A percentile compares a stretch with the other conserved stretches of the same genome.
These are phyloP conservation scores for Eilema griseolum DNA, from an alignment of 2,888 invertebrate genomes.

Conservation along the genomic window DNA sequence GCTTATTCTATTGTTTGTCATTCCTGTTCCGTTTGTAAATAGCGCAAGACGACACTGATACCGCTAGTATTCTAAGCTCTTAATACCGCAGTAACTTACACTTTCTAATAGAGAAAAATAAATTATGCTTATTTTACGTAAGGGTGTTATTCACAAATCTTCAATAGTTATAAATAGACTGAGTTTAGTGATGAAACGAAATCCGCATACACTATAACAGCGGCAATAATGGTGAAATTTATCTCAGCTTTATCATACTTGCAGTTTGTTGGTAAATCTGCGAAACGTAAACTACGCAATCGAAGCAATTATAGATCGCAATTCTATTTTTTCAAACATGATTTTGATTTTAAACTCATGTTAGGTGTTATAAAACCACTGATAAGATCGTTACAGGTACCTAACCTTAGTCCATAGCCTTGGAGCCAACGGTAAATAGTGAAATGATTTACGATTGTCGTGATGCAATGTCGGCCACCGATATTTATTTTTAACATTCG, in stretches of 20 bases:
- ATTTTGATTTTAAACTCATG: slow-evolving; percentile 7
- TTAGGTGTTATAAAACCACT: slow-evolving; percentile 41
- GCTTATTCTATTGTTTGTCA: too few species aligned
- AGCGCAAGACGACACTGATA: neutral
- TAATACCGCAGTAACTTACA: neutral
- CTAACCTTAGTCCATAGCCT: slow-evolving; percentile 70
- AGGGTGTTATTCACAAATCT: neutral
- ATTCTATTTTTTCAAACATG: neutral
- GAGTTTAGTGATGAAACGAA: neutral
- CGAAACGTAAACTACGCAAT: slow-evolving; percentile 3
- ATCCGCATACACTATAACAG: neutral
- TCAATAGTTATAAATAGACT: neutral
- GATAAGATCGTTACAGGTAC: slow-evolving; percentile 60
- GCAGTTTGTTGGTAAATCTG: neutral
- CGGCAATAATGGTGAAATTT: neutral
- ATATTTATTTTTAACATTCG: slow-evolving; percentile 35
- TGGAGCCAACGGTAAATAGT: slow-evolving; percentile 56
- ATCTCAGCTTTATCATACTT: neutral
- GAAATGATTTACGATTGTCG: slow-evolving; percentile 62
- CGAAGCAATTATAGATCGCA: neutral
- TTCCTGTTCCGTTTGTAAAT: neutral
- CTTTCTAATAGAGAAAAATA: too few species aligned
- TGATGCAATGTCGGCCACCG: slow-evolving; percentile 48
- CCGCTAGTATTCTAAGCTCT: neutral
- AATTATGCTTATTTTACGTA: too few species aligned